Conservation (phyloP, 2,797 vertebrate genomes). For the Poeciliopsis paucimaculata region DNA sequence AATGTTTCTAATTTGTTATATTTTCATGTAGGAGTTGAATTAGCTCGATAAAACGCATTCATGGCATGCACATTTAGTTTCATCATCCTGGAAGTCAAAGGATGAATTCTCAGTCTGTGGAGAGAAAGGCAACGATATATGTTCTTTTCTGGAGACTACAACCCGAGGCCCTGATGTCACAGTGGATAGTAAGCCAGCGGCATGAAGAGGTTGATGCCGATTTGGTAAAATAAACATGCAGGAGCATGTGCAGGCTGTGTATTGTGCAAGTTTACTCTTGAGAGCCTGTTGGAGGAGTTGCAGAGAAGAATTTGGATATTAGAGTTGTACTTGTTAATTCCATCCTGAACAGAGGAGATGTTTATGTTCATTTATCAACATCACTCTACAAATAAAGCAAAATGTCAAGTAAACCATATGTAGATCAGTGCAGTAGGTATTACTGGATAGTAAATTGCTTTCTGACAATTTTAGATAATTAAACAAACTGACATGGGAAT, state of each 20-base stretch:
- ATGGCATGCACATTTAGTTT: not conserved
- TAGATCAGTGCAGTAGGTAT: not conserved
- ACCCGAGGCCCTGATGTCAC: not conserved
- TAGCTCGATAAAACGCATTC: not conserved
- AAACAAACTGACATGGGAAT: not conserved
- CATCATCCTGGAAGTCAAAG: slow-evolving; percentile 5
- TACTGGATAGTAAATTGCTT: not conserved
- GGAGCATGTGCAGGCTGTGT: not conserved
- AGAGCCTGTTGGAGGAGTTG: not conserved
- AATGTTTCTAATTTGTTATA: not conserved
- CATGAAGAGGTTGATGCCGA: not conserved
- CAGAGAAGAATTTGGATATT: not conserved
- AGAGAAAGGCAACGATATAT: not conserved
- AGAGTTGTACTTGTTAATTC: not conserved
- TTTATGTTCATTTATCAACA: not conserved
- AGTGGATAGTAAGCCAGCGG: not conserved
- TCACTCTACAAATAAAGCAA: not conserved
- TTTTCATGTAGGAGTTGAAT: not conserved
- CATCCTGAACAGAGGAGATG: not conserved
- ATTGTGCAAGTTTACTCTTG: not conserved
- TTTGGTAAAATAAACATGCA: not conserved
- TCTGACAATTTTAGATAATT: not conserved
- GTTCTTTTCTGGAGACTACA: not conserved
- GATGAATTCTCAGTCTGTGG: not conserved
- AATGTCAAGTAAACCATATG: not conserved